These are phyloP conservation scores for Myotis davidii DNA, from an alignment of 2,113 vertebrate species.

Conservation along the genomic window DNA sequence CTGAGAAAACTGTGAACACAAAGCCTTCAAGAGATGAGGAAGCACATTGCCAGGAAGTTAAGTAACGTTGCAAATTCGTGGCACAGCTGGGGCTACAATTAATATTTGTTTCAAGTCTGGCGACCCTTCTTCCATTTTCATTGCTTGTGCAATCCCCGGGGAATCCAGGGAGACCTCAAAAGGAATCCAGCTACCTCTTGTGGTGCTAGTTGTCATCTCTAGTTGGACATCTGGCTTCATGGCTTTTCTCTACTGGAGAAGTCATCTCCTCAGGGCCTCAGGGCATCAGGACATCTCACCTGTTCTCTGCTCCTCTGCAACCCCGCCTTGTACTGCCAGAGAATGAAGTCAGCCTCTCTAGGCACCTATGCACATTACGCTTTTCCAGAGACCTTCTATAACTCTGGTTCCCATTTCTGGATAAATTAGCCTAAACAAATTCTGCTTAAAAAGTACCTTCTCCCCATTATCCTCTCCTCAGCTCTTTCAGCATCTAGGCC, in stretches of 20 bases:
- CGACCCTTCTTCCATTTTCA: not conserved
- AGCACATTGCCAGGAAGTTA: not conserved
- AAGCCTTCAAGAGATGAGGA: not conserved
- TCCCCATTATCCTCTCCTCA: not conserved
- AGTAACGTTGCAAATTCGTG: not conserved
- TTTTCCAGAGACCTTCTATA: not conserved
- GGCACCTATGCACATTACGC: not conserved
- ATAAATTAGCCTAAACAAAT: not conserved
- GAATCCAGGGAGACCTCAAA: not conserved
- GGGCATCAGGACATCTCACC: not conserved
- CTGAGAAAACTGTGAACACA: not conserved
- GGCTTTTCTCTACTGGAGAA: not conserved
- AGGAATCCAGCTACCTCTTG: not conserved
- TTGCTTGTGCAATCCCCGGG: not conserved
- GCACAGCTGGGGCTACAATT: not conserved
- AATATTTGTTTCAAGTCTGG: not conserved
- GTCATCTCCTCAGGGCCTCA: not conserved
- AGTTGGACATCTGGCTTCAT: not conserved
- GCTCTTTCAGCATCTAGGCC: not conserved
- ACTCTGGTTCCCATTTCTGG: not conserved
- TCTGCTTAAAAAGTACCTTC: not conserved
- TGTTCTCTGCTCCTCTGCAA: not conserved
- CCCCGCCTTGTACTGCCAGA: not conserved
- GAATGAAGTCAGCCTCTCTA: not conserved
- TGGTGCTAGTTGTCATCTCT: not conserved